Evolutionary conservation across 2,888 invertebrate genomes (phyloP).

Genomic region (Pandemis corylana): DNA sequence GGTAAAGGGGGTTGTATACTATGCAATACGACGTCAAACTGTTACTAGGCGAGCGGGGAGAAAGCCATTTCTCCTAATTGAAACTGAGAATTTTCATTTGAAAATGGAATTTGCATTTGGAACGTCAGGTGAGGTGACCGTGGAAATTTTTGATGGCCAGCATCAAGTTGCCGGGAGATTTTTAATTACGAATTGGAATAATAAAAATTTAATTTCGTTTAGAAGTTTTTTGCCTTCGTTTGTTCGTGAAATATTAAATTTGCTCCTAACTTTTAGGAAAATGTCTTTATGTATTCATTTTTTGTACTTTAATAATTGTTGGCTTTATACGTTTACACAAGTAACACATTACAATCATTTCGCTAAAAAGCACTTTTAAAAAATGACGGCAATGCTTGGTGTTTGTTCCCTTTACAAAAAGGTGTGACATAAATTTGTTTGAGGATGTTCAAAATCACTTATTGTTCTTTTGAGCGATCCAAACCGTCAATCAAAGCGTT

Average conservation of each 20-base stretch:
- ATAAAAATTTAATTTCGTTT: neutral
- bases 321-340: too few relatives aligned
- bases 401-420: too few relatives aligned
- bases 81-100: constrained; percentile 57
- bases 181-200: constrained; percentile 2
- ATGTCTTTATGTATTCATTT: too few relatives aligned
- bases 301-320: too few relatives aligned
- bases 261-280: too few relatives aligned
- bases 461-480: neutral
- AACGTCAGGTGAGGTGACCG: constrained; percentile 45
- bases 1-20: constrained; percentile 44
- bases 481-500: neutral
- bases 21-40: constrained; percentile 53
- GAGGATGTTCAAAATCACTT: too few relatives aligned
- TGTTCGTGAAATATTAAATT: neutral
- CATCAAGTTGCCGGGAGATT: neutral
- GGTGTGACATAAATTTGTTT: too few relatives aligned
- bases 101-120: constrained; percentile 49
- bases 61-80: constrained; percentile 59
- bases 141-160: constrained; percentile 23
- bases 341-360: too few relatives aligned
- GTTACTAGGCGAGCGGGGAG: constrained; percentile 56
- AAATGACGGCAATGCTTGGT: too few relatives aligned
- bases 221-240: too few relatives aligned
- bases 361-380: too few relatives aligned